Conservation (phyloP, 2,888 invertebrate species). For the Calephelis perditalis region DNA sequence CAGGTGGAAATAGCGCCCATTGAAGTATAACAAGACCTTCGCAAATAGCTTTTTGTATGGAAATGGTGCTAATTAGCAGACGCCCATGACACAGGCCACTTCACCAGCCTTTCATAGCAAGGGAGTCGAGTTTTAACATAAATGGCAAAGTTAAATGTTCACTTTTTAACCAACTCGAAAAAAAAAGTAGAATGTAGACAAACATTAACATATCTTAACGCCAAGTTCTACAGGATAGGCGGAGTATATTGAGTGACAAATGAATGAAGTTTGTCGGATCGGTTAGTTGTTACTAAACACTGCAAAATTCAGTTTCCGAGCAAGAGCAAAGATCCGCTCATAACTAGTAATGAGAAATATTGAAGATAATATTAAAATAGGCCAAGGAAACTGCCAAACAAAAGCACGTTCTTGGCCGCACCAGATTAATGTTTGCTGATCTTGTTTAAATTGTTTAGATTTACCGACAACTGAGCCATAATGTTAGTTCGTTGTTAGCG, state of each 20-base stretch:
- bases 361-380: slow-evolving; percentile 4
- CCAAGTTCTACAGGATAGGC: too few species aligned
- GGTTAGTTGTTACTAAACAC: too few species aligned
- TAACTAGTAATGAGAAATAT: too few species aligned
- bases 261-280: too few species aligned
- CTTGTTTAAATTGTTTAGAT: too few species aligned
- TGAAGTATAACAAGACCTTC: not conserved
- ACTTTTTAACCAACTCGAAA: not conserved
- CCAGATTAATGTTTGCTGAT: not conserved
- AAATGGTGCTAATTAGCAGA: not conserved
- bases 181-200: too few species aligned
- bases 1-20: not conserved
- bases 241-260: too few species aligned
- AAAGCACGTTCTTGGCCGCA: not conserved
- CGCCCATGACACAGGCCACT: not conserved
- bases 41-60: not conserved
- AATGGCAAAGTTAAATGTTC: not conserved
- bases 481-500: too few species aligned
- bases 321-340: too few species aligned
- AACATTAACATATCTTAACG: too few species aligned
- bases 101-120: not conserved
- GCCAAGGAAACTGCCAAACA: slow-evolving; percentile 7
- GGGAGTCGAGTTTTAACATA: not conserved
- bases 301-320: too few species aligned
- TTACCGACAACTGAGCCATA: too few species aligned